Conservation (phyloP, 2,888 invertebrate species). For the Melanargia galathea region DNA sequence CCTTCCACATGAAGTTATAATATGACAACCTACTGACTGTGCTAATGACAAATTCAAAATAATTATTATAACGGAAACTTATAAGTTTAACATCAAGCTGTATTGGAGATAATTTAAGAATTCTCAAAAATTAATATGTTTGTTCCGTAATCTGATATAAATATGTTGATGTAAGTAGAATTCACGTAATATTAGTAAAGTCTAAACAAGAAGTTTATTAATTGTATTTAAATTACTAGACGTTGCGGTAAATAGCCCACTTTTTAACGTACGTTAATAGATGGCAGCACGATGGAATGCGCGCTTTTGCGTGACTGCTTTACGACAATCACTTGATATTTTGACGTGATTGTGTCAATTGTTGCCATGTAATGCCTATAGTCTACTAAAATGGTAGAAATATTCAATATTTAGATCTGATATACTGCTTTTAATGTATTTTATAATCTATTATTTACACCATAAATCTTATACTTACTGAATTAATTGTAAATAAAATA, state of each 20-base stretch:
- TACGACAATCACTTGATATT: slow-evolving; percentile 48
- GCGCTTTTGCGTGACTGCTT: slow-evolving; percentile 60
- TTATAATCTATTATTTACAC: neutral
- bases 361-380: slow-evolving; percentile 47
- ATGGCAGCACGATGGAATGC: slow-evolving; percentile 62
- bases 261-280: slow-evolving; percentile 44
- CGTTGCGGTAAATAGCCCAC: neutral
- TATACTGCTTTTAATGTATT: neutral
- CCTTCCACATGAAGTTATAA: too few relatives aligned
- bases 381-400: slow-evolving; percentile 40
- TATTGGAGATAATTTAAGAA: too few relatives aligned
- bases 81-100: too few relatives aligned
- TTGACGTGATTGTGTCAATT: slow-evolving; percentile 54
- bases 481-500: too few relatives aligned
- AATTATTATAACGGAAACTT: too few relatives aligned
- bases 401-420: neutral
- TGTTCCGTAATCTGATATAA: too few relatives aligned
- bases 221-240: neutral
- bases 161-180: too few relatives aligned
- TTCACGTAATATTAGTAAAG: neutral
- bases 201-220: neutral
- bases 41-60: too few relatives aligned
- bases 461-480: too few relatives aligned
- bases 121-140: too few relatives aligned
- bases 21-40: too few relatives aligned